A percentile compares a stretch with the other conserved stretches of the same genome.
phyloP scores from a whole-genome alignment of 2,113 vertebrate species.

The Heliornis fulica region DNA sequence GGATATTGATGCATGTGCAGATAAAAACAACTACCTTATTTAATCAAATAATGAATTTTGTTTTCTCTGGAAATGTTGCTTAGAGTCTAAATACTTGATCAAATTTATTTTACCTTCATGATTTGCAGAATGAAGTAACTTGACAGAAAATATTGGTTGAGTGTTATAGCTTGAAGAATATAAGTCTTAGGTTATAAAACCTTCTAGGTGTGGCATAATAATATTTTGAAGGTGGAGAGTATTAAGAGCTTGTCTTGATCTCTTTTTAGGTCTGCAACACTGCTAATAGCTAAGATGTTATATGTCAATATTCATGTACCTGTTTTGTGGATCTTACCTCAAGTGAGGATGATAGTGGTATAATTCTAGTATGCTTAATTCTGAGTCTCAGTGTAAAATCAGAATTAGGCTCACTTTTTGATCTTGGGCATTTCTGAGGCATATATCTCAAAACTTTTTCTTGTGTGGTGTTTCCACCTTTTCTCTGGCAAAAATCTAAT shows the following conservation, averaged over 20 bases:
- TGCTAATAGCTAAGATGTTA: background rate
- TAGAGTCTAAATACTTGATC: background rate
- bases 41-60: background rate
- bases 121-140: background rate
- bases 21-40: background rate
- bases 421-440: background rate
- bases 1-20: background rate
- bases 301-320: background rate
- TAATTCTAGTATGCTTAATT: background rate
- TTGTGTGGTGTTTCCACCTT: background rate
- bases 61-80: background rate
- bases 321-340: background rate
- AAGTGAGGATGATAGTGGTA: background rate
- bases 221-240: background rate
- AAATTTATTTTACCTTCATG: background rate
- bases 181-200: background rate
- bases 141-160: background rate
- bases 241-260: background rate
- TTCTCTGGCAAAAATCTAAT: background rate
- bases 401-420: background rate
- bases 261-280: background rate
- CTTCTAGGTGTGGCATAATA: background rate
- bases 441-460: background rate
- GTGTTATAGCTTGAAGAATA: background rate
- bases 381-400: background rate